A percentile compares a stretch with the other conserved stretches of the same genome.
These are phyloP conservation scores for Neodontobutis hainanensis DNA, from an alignment of 2,113 vertebrate genomes.

Conservation along the genomic window DNA sequence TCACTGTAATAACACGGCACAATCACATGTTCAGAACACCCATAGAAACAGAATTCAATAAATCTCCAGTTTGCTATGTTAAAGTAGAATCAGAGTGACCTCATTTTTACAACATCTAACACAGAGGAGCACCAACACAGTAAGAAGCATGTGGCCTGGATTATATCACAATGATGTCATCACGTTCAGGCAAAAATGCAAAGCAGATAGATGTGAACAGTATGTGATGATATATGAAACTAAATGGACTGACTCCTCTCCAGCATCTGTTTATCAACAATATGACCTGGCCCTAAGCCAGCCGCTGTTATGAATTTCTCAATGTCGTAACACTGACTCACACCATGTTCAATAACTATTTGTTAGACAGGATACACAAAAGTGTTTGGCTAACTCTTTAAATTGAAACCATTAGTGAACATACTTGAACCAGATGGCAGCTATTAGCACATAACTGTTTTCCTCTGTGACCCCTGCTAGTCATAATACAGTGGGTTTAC, in stretches of 20 bases:
- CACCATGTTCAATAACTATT: slow-evolving; percentile 69
- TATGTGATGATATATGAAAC: not conserved
- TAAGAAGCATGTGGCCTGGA: slow-evolving; percentile 11
- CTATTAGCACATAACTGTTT: slow-evolving; percentile 66
- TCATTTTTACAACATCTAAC: slow-evolving; percentile 16
- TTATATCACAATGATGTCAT: slow-evolving; percentile 34
- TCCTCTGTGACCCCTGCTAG: slow-evolving; percentile 45
- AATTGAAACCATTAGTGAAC: slow-evolving; percentile 68
- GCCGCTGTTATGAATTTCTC: slow-evolving; percentile 2
- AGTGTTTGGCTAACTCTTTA: slow-evolving; percentile 67
- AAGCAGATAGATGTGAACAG: slow-evolving; percentile 20
- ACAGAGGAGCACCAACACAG: not conserved
- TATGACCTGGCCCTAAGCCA: slow-evolving; percentile 32
- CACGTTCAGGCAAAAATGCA: not conserved
- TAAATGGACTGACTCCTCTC: slow-evolving; percentile 10
- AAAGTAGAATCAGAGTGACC: slow-evolving; percentile 21
- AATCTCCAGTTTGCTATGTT: not conserved
- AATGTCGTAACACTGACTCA: slow-evolving; percentile 48
- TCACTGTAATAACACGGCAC: slow-evolving; percentile 16
- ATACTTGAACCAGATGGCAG: slow-evolving; percentile 71
- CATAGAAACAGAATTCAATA: not conserved
- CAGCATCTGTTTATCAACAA: slow-evolving; percentile 17
- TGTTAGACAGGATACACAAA: slow-evolving; percentile 65
- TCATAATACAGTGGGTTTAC: slow-evolving; percentile 67
- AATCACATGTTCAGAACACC: slow-evolving; percentile 6